Evolutionary conservation across 2,797 vertebrate genomes (phyloP).

Genomic region (Nyctibius grandis): DNA sequence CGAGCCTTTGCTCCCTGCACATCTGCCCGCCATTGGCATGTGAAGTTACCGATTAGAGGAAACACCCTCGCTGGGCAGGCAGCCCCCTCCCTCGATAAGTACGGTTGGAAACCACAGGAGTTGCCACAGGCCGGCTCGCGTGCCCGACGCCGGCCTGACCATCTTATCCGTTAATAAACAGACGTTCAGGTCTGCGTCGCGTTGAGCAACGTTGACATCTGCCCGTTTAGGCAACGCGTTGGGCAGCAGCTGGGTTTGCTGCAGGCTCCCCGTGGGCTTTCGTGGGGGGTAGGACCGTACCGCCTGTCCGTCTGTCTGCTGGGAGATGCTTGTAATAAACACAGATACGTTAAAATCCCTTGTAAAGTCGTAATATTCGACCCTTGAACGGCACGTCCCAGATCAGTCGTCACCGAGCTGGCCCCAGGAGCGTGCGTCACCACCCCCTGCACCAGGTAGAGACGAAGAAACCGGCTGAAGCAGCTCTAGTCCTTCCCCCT

Average conservation of each 20-base stretch:
- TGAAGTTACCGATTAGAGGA: constrained; percentile 70
- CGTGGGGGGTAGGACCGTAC: background rate
- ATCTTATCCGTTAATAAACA: constrained; percentile 58
- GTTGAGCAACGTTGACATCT: constrained; percentile 27
- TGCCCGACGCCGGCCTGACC: background rate
- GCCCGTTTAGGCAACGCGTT: background rate
- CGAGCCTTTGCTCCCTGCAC: background rate
- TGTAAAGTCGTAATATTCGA: fast-evolving
- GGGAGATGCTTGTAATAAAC: background rate
- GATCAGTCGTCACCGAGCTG: fast-evolving
- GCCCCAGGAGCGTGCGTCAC: background rate
- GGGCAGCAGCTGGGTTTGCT: constrained; percentile 4
- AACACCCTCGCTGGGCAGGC: constrained; percentile 56
- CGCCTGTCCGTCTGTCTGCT: background rate
- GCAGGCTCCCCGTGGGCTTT: background rate
- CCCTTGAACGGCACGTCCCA: background rate
- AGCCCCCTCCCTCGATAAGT: constrained; percentile 65
- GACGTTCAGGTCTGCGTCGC: background rate
- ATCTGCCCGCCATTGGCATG: constrained; percentile 12
- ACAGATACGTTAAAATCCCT: background rate
- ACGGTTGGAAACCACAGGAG: constrained; percentile 62
- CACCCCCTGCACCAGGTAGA: background rate
- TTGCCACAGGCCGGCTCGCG: background rate
- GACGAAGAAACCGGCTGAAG: fast-evolving
- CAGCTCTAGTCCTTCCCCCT: background rate